Evolutionary conservation across 2,888 invertebrate genomes (phyloP), one percentile per base, ranked within the genome.

Genomic region (Drosophila paucipuncta): DNA sequence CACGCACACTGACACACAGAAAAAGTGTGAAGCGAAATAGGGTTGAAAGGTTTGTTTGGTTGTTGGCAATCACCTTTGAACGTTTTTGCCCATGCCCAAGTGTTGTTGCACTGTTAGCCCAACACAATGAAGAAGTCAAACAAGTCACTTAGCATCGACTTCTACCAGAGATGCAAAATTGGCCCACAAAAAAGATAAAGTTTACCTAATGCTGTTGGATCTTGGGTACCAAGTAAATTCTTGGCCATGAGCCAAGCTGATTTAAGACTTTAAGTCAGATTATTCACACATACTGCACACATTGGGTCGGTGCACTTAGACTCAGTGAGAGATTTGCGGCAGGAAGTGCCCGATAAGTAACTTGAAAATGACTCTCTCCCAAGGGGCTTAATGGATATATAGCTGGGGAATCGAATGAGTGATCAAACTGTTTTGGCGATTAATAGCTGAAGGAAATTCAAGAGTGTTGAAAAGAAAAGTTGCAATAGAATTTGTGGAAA

Each of bases 101-200:
- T 59, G 66, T 59, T 57, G 71, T 68, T 75, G 65, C 76, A 73
- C 75, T 76, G 68, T 63, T 75, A 69, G 63, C 58, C 64, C 68
- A 74, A 76, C 73, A 80, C 73, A 77, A 82, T 87, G 87, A 73
- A 86, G 64, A 86, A 85, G 87, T 85, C 89, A 86, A 89, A 84
- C 87, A 84, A 87, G 77, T 87, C 87, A 89, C 84, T 85, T 89
- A 86, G 84, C 55, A 62, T 16, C 69, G 35, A 55, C 33, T 47
- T 28, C 73, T 57, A 37, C 50, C 25, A 60, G 62, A 65, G 72
- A 89, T 86, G 87, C 87, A 84, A 89, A 82, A 80, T 64, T 60
- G 54, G 60, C 67, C 55, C 22, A 22, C 52, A 16, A 41, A 57
- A 50, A 30, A 37, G 58, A 50, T 43, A 62, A 72, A 73, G 49